A percentile compares a stretch with the other conserved stretches of the same genome.
phyloP scores from a whole-genome alignment of 2,888 invertebrate species.

The Polydrusus pterygomalis region DNA sequence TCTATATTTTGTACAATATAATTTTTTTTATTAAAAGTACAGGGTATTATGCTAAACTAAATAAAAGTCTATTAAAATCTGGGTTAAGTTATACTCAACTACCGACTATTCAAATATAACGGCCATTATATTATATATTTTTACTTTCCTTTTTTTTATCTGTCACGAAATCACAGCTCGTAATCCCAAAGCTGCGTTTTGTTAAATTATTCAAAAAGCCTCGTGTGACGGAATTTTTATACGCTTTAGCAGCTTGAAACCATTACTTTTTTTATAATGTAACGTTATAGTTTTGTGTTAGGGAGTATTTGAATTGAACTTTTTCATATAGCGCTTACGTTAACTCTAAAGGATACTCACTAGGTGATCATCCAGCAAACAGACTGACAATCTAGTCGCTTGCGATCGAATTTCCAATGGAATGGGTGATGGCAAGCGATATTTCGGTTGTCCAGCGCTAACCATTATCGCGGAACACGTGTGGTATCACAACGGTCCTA shows the following conservation, averaged over 20 bases:
- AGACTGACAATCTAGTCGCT: too few species aligned
- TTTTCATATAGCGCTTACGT: too few species aligned
- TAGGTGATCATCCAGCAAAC: too few species aligned
- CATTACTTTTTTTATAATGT: conserved; percentile 10
- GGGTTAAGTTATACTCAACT: conserved; percentile 10
- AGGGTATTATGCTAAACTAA: background rate
- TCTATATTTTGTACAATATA: too few species aligned
- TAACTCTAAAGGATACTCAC: too few species aligned
- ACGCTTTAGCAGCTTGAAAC: conserved; percentile 1
- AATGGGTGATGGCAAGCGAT: too few species aligned
- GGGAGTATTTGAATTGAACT: background rate
- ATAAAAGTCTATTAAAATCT: conserved; percentile 16
- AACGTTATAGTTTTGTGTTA: conserved; percentile 5
- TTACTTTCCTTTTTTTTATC: conserved; percentile 29
- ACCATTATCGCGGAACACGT: too few species aligned
- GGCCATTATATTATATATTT: conserved; percentile 20
- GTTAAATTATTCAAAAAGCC: conserved; percentile 29
- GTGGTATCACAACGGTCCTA: too few species aligned
- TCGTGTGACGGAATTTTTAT: conserved; percentile 29
- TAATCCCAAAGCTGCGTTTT: conserved; percentile 26
- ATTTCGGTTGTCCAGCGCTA: too few species aligned
- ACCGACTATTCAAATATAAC: conserved; percentile 18
- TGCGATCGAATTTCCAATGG: too few species aligned
- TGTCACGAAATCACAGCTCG: conserved; percentile 27
- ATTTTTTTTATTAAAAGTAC: too few species aligned